Conservation (phyloP, 2,797 vertebrate genomes). For the Austrolebias charrua region DNA sequence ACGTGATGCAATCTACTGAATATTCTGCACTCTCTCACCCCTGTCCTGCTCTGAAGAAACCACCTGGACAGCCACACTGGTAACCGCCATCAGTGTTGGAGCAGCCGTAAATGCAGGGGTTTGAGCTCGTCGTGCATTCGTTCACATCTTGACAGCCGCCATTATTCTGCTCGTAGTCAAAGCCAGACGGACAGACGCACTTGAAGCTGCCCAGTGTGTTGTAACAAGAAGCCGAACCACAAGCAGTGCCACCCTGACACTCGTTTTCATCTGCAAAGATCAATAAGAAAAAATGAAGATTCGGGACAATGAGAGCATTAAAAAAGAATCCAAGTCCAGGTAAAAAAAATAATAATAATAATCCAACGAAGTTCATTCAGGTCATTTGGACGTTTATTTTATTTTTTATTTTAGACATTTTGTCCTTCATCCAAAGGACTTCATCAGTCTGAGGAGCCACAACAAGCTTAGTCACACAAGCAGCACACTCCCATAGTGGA, state of each 20-base stretch:
- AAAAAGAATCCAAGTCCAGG: too few species aligned
- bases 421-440: too few species aligned
- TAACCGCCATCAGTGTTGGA: slow-evolving; percentile 98
- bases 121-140: slow-evolving; percentile 87
- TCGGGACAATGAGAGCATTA: background rate
- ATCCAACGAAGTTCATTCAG: too few species aligned
- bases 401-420: too few species aligned
- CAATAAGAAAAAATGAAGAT: background rate
- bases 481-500: too few species aligned
- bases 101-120: slow-evolving; percentile 94
- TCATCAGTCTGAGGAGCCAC: too few species aligned
- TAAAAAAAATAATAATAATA: too few species aligned
- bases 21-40: slow-evolving; percentile 78
- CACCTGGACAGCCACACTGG: slow-evolving; percentile 91
- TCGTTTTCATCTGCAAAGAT: slow-evolving; percentile 91
- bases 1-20: background rate
- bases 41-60: slow-evolving; percentile 91
- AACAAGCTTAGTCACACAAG: too few species aligned
- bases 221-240: slow-evolving; percentile 95
- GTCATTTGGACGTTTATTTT: too few species aligned
- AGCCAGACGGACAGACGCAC: slow-evolving; percentile 95
- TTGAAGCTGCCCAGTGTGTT: slow-evolving; percentile 98
- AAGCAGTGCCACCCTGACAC: slow-evolving; percentile 85
- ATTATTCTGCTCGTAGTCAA: slow-evolving; percentile 87
- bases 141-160: slow-evolving; percentile 94